A percentile compares a stretch with the other conserved stretches of the same genome.
phyloP scores from a whole-genome alignment of 23 tunicate genomes.

The Ciona savignyi region DNA sequence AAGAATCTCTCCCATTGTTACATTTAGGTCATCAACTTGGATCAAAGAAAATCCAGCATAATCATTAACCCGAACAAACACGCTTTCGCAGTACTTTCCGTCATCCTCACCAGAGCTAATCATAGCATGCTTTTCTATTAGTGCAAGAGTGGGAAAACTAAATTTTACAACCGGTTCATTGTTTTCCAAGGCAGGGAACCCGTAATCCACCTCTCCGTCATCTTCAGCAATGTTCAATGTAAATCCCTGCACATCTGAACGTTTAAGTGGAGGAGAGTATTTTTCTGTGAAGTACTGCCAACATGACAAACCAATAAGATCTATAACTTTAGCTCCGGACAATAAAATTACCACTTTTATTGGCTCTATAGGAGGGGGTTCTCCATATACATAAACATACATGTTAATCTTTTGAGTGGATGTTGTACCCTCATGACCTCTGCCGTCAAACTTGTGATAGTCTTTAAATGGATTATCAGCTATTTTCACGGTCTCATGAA shows the following conservation, averaged over 20 bases:
- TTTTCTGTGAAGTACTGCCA: conserved; percentile 53
- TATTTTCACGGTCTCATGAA: conserved; percentile 19
- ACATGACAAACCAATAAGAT: conserved; percentile 74
- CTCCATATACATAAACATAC: conserved; percentile 69
- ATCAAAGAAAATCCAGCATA: conserved; percentile 62
- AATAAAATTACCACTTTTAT: conserved; percentile 39
- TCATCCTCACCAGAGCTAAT: conserved; percentile 24
- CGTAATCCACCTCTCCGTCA: conserved; percentile 86
- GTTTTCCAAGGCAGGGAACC: conserved; percentile 60
- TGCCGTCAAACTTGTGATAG: conserved; percentile 73
- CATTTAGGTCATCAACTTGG: conserved; percentile 55
- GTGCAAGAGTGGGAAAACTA: conserved; percentile 71
- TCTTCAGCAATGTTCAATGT: conserved; percentile 65
- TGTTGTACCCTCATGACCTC: conserved; percentile 52
- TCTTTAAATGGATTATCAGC: conserved; percentile 70
- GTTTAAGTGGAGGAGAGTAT: conserved; percentile 36
- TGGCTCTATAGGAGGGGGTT: conserved; percentile 35
- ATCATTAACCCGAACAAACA: conserved; percentile 69
- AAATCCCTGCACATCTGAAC: conserved; percentile 47
- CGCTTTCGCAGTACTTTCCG: conserved; percentile 46
- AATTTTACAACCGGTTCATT: conserved; percentile 71
- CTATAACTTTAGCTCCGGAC: conserved; percentile 54
- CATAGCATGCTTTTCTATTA: conserved; percentile 51
- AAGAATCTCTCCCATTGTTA: conserved; percentile 72
- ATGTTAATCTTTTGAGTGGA: conserved; percentile 42